Conservation (phyloP, 2,797 vertebrate species). For the Calcarius lapponicus region DNA sequence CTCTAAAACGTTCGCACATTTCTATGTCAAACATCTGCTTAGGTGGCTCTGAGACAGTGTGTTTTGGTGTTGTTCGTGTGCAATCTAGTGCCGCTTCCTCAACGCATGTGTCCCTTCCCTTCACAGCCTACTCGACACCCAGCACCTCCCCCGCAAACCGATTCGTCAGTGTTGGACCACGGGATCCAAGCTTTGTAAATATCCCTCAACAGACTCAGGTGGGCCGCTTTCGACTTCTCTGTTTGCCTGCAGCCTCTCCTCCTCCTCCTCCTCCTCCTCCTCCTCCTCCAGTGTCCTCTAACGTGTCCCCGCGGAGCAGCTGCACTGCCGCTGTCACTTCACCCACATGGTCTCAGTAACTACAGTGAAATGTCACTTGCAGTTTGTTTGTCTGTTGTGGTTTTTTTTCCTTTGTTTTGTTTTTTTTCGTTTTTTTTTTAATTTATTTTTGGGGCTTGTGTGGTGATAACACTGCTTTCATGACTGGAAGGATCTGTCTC, state of each 20-base stretch:
- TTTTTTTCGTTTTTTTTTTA: neutral
- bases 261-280: slow-evolving; percentile 52
- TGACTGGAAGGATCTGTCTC: slow-evolving; percentile 20
- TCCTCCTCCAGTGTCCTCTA: slow-evolving; percentile 38
- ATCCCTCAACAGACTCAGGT: slow-evolving; percentile 99
- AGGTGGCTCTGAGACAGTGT: slow-evolving; percentile 76
- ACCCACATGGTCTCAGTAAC: slow-evolving; percentile 70
- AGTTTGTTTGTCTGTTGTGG: slow-evolving; percentile 64
- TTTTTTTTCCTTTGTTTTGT: neutral
- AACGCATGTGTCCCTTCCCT: slow-evolving; percentile 84
- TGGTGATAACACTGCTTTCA: slow-evolving; percentile 27
- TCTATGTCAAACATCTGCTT: slow-evolving; percentile 75
- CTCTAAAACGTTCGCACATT: slow-evolving; percentile 75
- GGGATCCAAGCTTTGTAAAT: slow-evolving; percentile 99
- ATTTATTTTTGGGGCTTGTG: slow-evolving; percentile 22
- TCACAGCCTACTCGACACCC: slow-evolving; percentile 97
- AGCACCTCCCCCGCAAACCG: slow-evolving; percentile 97
- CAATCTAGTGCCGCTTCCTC: slow-evolving; percentile 83
- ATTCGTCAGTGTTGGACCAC: slow-evolving; percentile 98
- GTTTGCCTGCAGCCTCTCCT: slow-evolving; percentile 76
- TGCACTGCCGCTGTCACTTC: slow-evolving; percentile 66
- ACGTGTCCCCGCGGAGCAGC: slow-evolving; percentile 65
- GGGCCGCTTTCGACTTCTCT: slow-evolving; percentile 82
- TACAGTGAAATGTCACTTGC: slow-evolving; percentile 62
- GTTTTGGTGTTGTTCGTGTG: slow-evolving; percentile 82